Evolutionary conservation across 2,113 vertebrate species (phyloP), one percentile per base, ranked within the genome.

Genomic region (Bothrops jararaca): DNA sequence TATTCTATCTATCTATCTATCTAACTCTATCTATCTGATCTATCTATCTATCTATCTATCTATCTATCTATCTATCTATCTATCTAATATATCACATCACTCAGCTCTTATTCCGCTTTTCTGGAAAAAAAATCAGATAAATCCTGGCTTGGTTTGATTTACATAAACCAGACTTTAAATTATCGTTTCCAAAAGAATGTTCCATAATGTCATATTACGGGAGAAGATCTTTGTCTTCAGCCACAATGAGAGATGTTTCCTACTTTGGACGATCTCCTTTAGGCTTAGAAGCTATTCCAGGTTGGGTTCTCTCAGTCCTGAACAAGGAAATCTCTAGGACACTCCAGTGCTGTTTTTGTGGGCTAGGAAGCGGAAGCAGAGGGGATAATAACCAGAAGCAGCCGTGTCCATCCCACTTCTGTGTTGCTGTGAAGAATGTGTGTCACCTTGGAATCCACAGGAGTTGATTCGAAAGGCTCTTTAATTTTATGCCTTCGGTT

Each of bases 71-170:
- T 53, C 52, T 53, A 1, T 53, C 52, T 53, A 1, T 53, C 52
- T 53, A 1, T 53, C 52, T 53, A 1, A 50, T 92, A 45, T 48
- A 13, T 94, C 91, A 91, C 39, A 86, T 26, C 60, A 90, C 94
- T 52, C 0, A 0, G 39, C 56, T 92, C 26, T 54, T 45, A 53
- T 74, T 10, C 24, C 54, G 86, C 56, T 92, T 48, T 69, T 94
- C 91, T 94, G 54, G 85, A 93, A 87, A 94, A 89, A 91, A 88
- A 88, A 88, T 89, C 54, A 58, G 89, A 93, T 93, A 89, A 95
- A 89, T 86, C 92, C 94, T 0, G 54, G 85, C 52, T 80, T 80
- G 42, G 42, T 42, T 42, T 42, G 42, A 89, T 53, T 42, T 90
- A 90, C 91, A 91, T n/a, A 92, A 34, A 22, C 69, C 29, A 89